Evolutionary conservation across 2,888 invertebrate genomes (phyloP).

Genomic region (Drosophila mayaguana): DNA sequence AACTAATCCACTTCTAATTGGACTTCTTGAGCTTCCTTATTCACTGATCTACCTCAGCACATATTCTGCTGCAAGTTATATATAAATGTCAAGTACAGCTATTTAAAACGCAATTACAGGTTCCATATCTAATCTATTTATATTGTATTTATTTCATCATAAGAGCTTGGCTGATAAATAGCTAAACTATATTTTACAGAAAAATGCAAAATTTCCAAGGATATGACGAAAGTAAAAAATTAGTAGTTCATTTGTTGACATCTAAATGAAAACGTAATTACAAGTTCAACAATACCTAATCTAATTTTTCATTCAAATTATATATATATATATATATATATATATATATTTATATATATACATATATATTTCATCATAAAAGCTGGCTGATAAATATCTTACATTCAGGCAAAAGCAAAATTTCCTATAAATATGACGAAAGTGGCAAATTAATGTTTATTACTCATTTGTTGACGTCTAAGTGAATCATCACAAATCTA

Average conservation of each 20-base stretch:
- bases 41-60: background rate
- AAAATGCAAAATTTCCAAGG: conserved; percentile 16
- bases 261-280: conserved; percentile 3
- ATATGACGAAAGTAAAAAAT: conserved; percentile 10
- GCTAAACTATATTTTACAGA: background rate
- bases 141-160: conserved; percentile 14
- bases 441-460: conserved; percentile 16
- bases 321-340: too few species aligned
- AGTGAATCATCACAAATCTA: conserved; percentile 3
- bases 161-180: background rate
- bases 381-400: background rate
- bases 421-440: conserved; percentile 4
- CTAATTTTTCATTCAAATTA: conserved; percentile 19
- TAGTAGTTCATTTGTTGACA: conserved; percentile 34
- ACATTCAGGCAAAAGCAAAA: conserved; percentile 12
- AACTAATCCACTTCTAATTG: background rate
- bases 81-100: background rate
- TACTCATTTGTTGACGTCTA: conserved; percentile 39
- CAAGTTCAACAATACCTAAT: conserved; percentile 3
- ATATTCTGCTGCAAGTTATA: background rate
- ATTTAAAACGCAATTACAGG: conserved; percentile 3
- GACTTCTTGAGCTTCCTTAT: background rate
- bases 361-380: conserved; percentile 10
- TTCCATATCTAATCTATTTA: conserved; percentile 12
- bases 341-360: too few species aligned